Conservation (phyloP, 2,888 invertebrate species). For the Diarsia mendica region DNA sequence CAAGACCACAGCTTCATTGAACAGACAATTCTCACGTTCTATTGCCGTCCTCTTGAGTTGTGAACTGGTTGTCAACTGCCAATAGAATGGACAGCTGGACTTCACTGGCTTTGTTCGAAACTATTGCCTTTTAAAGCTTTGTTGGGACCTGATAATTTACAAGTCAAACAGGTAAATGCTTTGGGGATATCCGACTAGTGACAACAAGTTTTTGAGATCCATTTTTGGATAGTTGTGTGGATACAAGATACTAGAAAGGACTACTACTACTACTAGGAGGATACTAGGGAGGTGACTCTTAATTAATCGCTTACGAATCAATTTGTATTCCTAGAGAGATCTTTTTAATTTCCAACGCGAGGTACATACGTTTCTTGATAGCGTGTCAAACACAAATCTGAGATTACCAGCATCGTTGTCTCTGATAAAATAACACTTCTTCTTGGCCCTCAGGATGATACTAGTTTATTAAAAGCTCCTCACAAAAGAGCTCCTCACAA, state of each 20-base stretch:
- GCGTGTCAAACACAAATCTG: too few species aligned
- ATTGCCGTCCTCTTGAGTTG: constrained; percentile 40
- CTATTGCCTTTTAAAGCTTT: constrained; percentile 19
- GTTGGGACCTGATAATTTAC: constrained; percentile 31
- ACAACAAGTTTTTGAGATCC: neutral
- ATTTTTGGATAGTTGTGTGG: neutral
- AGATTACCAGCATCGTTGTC: too few species aligned
- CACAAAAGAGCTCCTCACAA: too few species aligned
- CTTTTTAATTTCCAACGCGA: neutral
- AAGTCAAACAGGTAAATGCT: constrained; percentile 28
- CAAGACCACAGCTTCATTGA: constrained; percentile 35
- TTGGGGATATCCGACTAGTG: neutral
- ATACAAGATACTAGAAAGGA: neutral
- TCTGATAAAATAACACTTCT: neutral
- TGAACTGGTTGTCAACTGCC: constrained; percentile 37
- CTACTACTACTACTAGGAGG: too few species aligned
- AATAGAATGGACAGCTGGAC: constrained; percentile 40
- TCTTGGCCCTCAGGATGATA: neutral
- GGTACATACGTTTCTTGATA: neutral
- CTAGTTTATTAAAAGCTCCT: too few species aligned
- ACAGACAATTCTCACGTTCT: constrained; percentile 47
- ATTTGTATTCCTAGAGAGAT: neutral
- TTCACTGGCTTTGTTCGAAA: constrained; percentile 35
- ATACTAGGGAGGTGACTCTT: too few species aligned
- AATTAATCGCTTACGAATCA: neutral